Percentiles rank a stretch among this genome's conserved stretches.
phyloP scores from a whole-genome alignment of 2,888 invertebrate species.

The Formica aserva region DNA sequence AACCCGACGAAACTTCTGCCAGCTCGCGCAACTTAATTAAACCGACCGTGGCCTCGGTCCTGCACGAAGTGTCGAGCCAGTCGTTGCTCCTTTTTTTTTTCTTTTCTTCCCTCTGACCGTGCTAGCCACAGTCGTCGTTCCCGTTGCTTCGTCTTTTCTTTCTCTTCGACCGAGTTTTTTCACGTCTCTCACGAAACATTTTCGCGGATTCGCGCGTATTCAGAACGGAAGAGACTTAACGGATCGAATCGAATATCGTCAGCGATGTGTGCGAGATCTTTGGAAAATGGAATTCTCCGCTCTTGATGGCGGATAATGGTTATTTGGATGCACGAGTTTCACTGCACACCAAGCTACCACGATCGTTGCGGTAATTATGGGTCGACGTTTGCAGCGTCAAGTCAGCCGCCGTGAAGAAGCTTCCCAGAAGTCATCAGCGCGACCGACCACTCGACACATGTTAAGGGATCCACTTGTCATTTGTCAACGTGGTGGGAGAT shows the following conservation, averaged over 20 bases:
- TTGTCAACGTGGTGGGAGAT: slow-evolving; percentile 42
- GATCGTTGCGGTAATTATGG: slow-evolving; percentile 82
- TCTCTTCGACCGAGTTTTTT: slow-evolving; percentile 41
- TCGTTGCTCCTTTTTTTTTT: slow-evolving; percentile 63
- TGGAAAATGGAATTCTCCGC: neutral
- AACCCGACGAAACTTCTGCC: slow-evolving; percentile 80
- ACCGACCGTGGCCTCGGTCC: slow-evolving; percentile 77
- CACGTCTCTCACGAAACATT: slow-evolving; percentile 3
- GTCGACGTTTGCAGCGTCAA: slow-evolving; percentile 78
- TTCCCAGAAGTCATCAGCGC: slow-evolving; percentile 81
- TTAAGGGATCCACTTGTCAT: slow-evolving; percentile 76
- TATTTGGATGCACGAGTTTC: slow-evolving; percentile 51
- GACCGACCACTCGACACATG: slow-evolving; percentile 70
- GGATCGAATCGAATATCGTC: slow-evolving; percentile 23
- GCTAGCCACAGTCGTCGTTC: slow-evolving; percentile 21
- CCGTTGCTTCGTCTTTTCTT: slow-evolving; percentile 6
- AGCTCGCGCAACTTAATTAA: slow-evolving; percentile 80
- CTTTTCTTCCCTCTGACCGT: slow-evolving; percentile 41
- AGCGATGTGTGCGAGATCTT: neutral
- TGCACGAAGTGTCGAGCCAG: slow-evolving; percentile 76
- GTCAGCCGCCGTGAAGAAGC: slow-evolving; percentile 78
- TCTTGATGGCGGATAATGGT: slow-evolving; percentile 47
- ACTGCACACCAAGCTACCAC: slow-evolving; percentile 69
- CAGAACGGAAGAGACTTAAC: neutral
- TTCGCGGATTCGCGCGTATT: slow-evolving; percentile 3